Evolutionary conservation across 2,888 invertebrate genomes (phyloP).

Genomic region (Agriopis marginaria): DNA sequence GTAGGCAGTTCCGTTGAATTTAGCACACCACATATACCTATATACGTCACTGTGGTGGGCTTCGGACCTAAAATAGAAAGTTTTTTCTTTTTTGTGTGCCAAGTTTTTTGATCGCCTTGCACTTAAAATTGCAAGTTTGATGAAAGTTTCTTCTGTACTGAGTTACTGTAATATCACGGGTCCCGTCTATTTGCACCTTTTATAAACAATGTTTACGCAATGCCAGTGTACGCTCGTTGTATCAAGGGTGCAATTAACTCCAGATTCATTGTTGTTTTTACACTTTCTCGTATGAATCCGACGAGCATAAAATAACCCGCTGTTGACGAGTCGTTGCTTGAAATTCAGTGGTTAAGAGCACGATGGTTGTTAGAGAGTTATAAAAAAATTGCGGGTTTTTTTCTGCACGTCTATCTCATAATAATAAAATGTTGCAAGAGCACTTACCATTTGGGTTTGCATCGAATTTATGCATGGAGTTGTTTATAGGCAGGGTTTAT

Average conservation of each 20-base stretch:
- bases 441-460: conserved; percentile 23
- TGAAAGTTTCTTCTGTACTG: not conserved
- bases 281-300: conserved; percentile 47
- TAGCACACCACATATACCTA: too few species aligned
- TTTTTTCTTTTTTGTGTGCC: too few species aligned
- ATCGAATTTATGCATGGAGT: conserved; percentile 30
- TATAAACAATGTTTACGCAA: conserved; percentile 70
- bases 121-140: not conserved
- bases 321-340: conserved; percentile 38
- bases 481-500: conserved; percentile 24
- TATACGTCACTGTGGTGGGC: too few species aligned
- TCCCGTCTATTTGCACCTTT: conserved; percentile 70
- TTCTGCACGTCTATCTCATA: conserved; percentile 38
- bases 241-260: conserved; percentile 71
- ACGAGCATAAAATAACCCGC: conserved; percentile 42
- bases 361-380: conserved; percentile 45
- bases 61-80: too few species aligned
- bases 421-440: conserved; percentile 32
- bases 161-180: conserved; percentile 41
- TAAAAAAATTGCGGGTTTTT: conserved; percentile 42
- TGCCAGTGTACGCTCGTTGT: conserved; percentile 54
- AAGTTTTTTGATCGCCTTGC: not conserved
- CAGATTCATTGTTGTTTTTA: conserved; percentile 56
- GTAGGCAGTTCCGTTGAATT: too few species aligned
- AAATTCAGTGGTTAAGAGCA: conserved; percentile 39